A percentile compares a stretch with the other conserved stretches of the same genome.
These are phyloP conservation scores for Spisula solida DNA, from an alignment of 2,888 invertebrate genomes.

Conservation along the genomic window DNA sequence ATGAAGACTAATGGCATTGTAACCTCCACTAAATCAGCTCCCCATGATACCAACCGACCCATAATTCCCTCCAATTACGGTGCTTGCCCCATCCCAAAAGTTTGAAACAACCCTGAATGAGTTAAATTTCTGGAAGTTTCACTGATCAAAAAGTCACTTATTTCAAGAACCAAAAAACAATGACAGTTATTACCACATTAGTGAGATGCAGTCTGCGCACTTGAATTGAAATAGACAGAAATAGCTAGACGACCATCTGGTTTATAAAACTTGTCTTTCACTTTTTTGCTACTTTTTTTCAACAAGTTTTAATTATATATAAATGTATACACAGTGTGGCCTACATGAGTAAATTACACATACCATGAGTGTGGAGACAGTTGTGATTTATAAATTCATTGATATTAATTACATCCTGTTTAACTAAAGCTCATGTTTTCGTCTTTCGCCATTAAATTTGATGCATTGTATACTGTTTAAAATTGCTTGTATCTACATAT, in stretches of 20 bases:
- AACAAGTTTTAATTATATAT: background rate
- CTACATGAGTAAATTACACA: background rate
- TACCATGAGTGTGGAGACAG: background rate
- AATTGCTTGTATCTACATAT: background rate
- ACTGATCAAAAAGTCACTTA: no score
- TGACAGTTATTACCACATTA: no score
- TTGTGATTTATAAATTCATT: constrained; percentile 9
- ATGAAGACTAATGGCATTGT: no score
- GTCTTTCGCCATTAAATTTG: background rate
- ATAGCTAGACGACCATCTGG: background rate
- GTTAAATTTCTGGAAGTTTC: no score
- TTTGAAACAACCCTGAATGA: no score
- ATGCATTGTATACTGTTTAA: background rate
- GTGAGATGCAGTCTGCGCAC: background rate
- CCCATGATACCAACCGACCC: no score
- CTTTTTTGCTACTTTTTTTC: background rate
- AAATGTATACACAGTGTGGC: background rate
- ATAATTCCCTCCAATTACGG: no score
- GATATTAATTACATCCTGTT: background rate
- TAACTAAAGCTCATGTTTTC: background rate
- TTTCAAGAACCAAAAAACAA: no score
- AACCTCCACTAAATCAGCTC: no score
- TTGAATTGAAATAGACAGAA: background rate
- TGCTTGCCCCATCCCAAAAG: no score
- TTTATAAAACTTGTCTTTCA: background rate